Conservation (phyloP, 2,888 invertebrate genomes). For the Druceiella hillmani region DNA sequence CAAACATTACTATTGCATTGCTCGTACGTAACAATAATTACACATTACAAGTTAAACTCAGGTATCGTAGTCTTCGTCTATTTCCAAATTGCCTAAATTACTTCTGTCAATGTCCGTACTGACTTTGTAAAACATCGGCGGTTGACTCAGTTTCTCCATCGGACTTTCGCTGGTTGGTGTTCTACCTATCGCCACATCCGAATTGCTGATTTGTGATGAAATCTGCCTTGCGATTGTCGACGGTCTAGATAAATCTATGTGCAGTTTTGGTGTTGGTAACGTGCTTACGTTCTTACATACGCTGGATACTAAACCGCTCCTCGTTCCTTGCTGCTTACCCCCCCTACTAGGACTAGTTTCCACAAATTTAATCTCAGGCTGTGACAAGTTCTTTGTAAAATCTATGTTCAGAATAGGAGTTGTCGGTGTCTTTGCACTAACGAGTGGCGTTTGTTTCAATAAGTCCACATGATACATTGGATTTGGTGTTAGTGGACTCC, state of each 20-base stretch:
- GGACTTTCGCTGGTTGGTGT: constrained; percentile 31
- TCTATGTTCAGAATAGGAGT: constrained; percentile 44
- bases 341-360: constrained; percentile 31
- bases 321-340: too few species aligned
- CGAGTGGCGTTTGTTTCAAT: too few species aligned
- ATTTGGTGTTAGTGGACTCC: too few species aligned
- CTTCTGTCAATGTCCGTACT: constrained; percentile 37
- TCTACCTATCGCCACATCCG: constrained; percentile 31
- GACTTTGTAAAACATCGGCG: constrained; percentile 22
- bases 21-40: too few species aligned
- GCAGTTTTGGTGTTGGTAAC: too few species aligned
- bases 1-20: too few species aligned
- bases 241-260: too few species aligned
- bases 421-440: constrained; percentile 30
- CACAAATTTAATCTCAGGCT: constrained; percentile 42
- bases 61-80: constrained; percentile 52
- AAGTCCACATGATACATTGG: too few species aligned
- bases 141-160: constrained; percentile 34
- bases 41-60: too few species aligned
- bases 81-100: constrained; percentile 42
- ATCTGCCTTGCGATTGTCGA: neutral
- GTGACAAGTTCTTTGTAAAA: constrained; percentile 37
- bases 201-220: too few species aligned
- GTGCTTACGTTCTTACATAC: too few species aligned
- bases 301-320: too few species aligned